Evolutionary conservation across 37 sponge, comb jelly and placozoan genomes (phyloP).

Genomic region (Geodia barretti): DNA sequence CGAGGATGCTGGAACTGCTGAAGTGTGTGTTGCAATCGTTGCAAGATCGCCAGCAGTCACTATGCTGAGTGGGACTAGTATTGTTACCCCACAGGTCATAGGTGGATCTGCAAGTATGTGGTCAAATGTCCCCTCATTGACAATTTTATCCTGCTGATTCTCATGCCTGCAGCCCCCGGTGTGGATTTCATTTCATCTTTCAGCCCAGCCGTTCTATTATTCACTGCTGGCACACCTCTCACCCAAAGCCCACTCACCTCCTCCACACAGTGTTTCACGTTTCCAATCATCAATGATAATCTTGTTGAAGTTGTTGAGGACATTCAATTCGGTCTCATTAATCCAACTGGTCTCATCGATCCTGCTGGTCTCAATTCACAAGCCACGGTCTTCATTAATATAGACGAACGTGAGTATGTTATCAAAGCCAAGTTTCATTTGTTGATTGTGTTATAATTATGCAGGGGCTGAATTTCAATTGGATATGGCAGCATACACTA

Average conservation of each 20-base stretch:
- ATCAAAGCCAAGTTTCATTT: no score
- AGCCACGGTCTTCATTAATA: background rate
- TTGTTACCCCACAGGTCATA: background rate
- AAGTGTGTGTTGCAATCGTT: background rate
- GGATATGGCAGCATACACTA: no score
- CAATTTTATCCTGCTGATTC: no score
- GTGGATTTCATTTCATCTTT: no score
- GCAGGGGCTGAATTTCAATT: no score
- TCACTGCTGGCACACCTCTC: background rate
- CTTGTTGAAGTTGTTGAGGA: conserved; percentile 10
- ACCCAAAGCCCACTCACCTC: background rate
- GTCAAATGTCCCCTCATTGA: no score
- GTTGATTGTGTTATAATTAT: no score
- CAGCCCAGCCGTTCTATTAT: no score
- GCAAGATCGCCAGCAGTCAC: background rate
- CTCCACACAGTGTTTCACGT: background rate
- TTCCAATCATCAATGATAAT: conserved; percentile 20
- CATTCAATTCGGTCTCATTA: background rate
- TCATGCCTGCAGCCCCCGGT: no score
- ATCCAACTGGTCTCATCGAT: background rate
- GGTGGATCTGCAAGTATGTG: background rate
- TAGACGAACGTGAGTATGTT: background rate
- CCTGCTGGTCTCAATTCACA: background rate
- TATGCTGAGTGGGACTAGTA: background rate
- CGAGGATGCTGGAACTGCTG: background rate